These are phyloP conservation scores for Lagopus muta DNA, from an alignment of 2,113 vertebrate species.

Conservation along the genomic window DNA sequence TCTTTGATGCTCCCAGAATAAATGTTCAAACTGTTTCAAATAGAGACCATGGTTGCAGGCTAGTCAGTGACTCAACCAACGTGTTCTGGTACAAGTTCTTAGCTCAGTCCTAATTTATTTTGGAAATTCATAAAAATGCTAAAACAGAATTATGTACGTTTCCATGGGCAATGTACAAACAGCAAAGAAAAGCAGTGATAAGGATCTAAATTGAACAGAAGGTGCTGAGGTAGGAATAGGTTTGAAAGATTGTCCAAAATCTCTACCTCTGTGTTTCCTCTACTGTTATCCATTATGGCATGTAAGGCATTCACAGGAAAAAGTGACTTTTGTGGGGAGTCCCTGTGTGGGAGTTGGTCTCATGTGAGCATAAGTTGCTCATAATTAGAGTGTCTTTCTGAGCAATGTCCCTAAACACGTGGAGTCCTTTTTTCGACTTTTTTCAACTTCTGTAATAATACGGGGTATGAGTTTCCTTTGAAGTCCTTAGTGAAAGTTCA, in stretches of 20 bases:
- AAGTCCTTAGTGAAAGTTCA: slow-evolving; percentile 64
- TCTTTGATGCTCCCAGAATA: neutral
- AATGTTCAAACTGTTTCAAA: neutral
- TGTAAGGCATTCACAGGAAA: neutral
- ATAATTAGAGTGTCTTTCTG: neutral
- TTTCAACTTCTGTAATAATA: slow-evolving; percentile 21
- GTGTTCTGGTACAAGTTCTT: neutral
- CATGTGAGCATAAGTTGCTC: neutral
- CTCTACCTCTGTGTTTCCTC: neutral
- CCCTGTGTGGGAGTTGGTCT: neutral
- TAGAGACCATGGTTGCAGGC: neutral
- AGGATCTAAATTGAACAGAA: neutral
- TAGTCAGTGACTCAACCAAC: neutral
- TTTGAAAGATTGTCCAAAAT: neutral
- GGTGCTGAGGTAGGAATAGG: neutral
- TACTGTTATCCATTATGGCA: neutral
- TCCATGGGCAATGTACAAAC: neutral
- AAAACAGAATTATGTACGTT: neutral
- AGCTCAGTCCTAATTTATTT: neutral
- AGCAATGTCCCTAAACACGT: slow-evolving; percentile 11
- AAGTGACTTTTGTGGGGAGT: neutral
- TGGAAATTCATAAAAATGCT: neutral
- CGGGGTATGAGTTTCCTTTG: slow-evolving; percentile 53
- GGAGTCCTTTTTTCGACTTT: neutral
- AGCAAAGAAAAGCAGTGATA: neutral